phyloP scores from a whole-genome alignment of 2,888 invertebrate species.

The Volucella inflata region DNA sequence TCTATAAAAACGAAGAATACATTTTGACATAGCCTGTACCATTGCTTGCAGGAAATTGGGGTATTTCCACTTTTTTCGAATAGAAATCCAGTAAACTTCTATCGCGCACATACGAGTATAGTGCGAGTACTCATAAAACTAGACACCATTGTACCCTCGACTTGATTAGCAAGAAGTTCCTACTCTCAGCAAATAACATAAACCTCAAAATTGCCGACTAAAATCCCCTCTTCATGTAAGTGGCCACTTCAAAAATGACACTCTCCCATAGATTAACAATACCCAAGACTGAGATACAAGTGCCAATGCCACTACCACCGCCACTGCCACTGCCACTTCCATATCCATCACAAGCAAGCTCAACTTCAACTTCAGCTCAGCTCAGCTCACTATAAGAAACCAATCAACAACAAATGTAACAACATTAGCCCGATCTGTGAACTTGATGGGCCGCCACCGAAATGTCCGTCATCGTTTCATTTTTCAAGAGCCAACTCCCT shows the following conservation, averaged over 20 bases:
- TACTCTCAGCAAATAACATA: conserved; percentile 65
- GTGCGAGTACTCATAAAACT: conserved; percentile 25
- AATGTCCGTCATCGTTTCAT: conserved; percentile 68
- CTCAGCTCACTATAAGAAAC: conserved; percentile 63
- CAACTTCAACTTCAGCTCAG: conserved; percentile 23
- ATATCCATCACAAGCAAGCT: conserved; percentile 11
- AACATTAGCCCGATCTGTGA: conserved; percentile 73
- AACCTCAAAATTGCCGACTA: conserved; percentile 73
- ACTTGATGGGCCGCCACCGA: conserved; percentile 70
- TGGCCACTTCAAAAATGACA: conserved; percentile 71
- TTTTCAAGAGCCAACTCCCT: conserved; percentile 37
- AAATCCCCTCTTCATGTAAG: conserved; percentile 62
- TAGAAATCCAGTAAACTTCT: conserved; percentile 41
- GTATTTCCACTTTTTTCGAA: background rate
- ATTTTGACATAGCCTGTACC: too few species aligned
- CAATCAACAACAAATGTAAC: conserved; percentile 75
- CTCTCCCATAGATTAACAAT: conserved; percentile 74
- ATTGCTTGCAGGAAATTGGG: too few species aligned
- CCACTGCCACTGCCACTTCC: conserved; percentile 27
- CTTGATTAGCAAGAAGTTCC: conserved; percentile 68
- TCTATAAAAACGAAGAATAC: too few species aligned
- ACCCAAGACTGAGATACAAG: conserved; percentile 44
- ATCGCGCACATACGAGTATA: conserved; percentile 12
- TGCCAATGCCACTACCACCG: conserved; percentile 45
- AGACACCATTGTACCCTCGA: conserved; percentile 39